Evolutionary conservation across 2,888 invertebrate genomes (phyloP).

Genomic region (Ormyrus labotus): DNA sequence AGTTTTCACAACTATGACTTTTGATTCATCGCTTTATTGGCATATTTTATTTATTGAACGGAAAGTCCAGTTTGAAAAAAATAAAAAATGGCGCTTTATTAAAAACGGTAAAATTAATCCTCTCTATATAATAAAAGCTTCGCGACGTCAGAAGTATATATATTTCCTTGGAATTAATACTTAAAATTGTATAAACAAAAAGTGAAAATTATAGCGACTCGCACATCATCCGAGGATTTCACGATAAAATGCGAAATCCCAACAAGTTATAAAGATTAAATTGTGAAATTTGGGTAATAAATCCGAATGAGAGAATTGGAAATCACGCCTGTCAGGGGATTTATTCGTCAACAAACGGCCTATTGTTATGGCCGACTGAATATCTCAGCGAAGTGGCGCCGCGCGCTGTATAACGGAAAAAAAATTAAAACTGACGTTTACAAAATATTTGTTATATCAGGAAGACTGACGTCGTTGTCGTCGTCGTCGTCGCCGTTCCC

Average conservation of each 20-base stretch:
- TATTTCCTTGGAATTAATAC: not conserved
- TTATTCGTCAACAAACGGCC: slow-evolving; percentile 46
- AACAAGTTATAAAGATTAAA: slow-evolving; percentile 44
- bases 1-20: not conserved
- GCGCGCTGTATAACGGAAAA: not conserved
- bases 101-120: not conserved
- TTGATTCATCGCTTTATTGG: slow-evolving; percentile 25
- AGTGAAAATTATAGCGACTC: not conserved
- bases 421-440: slow-evolving; percentile 44
- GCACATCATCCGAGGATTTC: not conserved
- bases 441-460: slow-evolving; percentile 46
- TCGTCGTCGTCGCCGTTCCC: not conserved
- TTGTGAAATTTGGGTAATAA: slow-evolving; percentile 44
- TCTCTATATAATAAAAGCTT: not conserved
- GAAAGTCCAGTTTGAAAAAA: not conserved
- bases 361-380: slow-evolving; percentile 30
- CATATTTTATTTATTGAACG: slow-evolving; percentile 13
- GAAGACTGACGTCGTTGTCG: slow-evolving; percentile 30
- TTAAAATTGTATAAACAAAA: too few species aligned
- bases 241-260: slow-evolving; percentile 23
- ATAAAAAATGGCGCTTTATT: not conserved
- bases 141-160: not conserved
- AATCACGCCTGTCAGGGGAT: slow-evolving; percentile 35
- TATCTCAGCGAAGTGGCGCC: not conserved
- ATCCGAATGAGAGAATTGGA: slow-evolving; percentile 36